These are phyloP conservation scores for Sitophilus oryzae DNA, from an alignment of 1,140 invertebrate genomes.

Conservation along the genomic window DNA sequence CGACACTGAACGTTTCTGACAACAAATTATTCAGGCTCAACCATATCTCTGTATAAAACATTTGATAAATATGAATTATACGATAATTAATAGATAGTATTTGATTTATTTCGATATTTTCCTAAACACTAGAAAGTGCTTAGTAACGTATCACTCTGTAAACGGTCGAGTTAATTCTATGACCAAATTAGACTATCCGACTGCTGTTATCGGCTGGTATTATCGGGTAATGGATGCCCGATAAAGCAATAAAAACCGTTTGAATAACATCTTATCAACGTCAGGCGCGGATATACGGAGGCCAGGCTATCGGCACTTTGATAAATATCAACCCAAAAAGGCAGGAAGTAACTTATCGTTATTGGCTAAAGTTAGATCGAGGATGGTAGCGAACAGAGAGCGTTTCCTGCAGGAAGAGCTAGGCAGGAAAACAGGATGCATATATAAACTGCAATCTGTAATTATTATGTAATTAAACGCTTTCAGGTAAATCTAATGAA, in stretches of 20 bases:
- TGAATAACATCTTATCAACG: not conserved
- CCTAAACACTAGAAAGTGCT: too few species aligned
- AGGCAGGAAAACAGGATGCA: not conserved
- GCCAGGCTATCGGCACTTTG: slow-evolving; percentile 3
- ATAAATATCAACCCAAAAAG: slow-evolving; percentile 5
- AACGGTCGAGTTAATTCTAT: not conserved
- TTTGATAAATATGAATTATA: too few species aligned
- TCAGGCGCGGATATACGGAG: slow-evolving; percentile 6
- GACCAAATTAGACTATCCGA: not conserved
- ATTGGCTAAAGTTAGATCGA: slow-evolving; percentile 3
- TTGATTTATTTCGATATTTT: too few species aligned
- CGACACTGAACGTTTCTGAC: too few species aligned
- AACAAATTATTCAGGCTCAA: too few species aligned
- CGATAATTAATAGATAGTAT: too few species aligned
- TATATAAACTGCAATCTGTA: too few species aligned
- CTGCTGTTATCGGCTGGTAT: not conserved
- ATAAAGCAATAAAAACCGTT: not conserved
- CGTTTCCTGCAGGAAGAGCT: slow-evolving; percentile 1
- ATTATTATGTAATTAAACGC: too few species aligned
- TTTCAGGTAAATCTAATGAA: too few species aligned
- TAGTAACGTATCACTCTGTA: too few species aligned
- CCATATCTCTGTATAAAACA: too few species aligned
- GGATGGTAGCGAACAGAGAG: not conserved
- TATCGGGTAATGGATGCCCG: not conserved
- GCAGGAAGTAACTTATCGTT: slow-evolving; percentile 4